phyloP scores from a whole-genome alignment of 2,888 invertebrate species.

The Volucella bombylans region DNA sequence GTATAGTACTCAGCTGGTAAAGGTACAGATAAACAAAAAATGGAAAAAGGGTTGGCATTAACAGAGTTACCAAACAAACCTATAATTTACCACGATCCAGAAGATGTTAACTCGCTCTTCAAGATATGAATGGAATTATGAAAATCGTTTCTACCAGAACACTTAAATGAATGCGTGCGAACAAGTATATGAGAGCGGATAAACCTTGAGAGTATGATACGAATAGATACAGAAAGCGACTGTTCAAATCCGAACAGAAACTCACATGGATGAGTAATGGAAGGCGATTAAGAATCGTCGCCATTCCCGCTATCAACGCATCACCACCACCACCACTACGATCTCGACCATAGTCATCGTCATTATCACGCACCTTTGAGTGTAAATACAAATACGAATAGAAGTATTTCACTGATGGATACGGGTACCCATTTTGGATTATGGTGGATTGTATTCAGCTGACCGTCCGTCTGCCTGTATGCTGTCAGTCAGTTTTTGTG shows the following conservation, averaged over 20 bases:
- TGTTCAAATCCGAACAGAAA: slow-evolving; percentile 51
- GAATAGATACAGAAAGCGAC: slow-evolving; percentile 17
- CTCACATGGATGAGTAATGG: slow-evolving; percentile 68
- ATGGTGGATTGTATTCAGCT: slow-evolving; percentile 56
- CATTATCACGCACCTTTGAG: slow-evolving; percentile 56
- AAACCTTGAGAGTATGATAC: slow-evolving; percentile 47
- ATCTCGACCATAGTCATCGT: slow-evolving; percentile 36
- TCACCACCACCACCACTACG: slow-evolving; percentile 29
- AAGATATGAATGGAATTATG: slow-evolving; percentile 49
- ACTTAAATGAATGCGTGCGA: slow-evolving; percentile 42
- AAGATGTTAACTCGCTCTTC: slow-evolving; percentile 1
- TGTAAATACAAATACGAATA: slow-evolving; percentile 19
- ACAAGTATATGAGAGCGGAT: not conserved
- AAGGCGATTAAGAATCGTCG: slow-evolving; percentile 69
- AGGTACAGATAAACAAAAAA: not conserved
- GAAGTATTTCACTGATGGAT: not conserved
- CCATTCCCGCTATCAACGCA: slow-evolving; percentile 63
- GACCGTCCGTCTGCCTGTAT: slow-evolving; percentile 57
- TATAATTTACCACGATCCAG: slow-evolving; percentile 64
- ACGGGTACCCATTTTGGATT: slow-evolving; percentile 72
- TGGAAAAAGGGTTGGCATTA: slow-evolving; percentile 1
- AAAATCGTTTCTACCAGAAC: slow-evolving; percentile 25
- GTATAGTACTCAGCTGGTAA: slow-evolving; percentile 5
- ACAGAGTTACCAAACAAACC: slow-evolving; percentile 51
- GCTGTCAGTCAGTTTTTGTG: slow-evolving; percentile 71